Conservation (phyloP, 30 jellyfish, hydroid and myxozoan genomes). For the Aurelia sp. region DNA sequence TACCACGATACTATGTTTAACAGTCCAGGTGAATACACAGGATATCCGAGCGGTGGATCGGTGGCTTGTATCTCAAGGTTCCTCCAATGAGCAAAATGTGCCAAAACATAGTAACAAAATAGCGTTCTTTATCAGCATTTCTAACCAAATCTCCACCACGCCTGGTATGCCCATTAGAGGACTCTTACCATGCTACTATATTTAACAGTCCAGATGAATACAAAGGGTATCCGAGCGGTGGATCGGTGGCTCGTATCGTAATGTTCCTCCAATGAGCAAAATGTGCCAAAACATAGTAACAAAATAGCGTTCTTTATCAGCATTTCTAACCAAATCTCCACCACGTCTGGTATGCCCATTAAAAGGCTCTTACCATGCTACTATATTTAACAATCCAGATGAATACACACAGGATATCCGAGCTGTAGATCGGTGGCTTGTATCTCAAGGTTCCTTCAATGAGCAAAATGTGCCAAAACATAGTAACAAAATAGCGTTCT, state of each 20-base stretch:
- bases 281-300: too few relatives aligned
- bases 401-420: constrained; percentile 88
- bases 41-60: constrained; percentile 90
- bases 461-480: constrained; percentile 82
- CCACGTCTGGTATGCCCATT: too few relatives aligned
- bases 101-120: constrained; percentile 91
- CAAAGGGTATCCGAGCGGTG: constrained; percentile 93
- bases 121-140: constrained; percentile 14
- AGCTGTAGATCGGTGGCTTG: constrained; percentile 97
- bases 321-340: too few relatives aligned
- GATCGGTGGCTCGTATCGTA: constrained; percentile 97
- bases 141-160: too few relatives aligned
- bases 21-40: constrained; percentile 83
- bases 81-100: constrained; percentile 73
- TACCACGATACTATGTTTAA: constrained; percentile 46
- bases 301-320: too few relatives aligned
- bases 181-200: constrained; percentile 42
- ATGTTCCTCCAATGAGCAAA: too few relatives aligned
- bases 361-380: too few relatives aligned
- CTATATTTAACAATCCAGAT: constrained; percentile 72
- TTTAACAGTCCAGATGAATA: constrained; percentile 79
- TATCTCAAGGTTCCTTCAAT: constrained; percentile 62
- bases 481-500: constrained; percentile 96
- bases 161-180: too few relatives aligned
- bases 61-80: constrained; percentile 84